Base-by-base conservation (phyloP, 1,140 invertebrate species). In the Drosophila lacteicornis region DNA sequence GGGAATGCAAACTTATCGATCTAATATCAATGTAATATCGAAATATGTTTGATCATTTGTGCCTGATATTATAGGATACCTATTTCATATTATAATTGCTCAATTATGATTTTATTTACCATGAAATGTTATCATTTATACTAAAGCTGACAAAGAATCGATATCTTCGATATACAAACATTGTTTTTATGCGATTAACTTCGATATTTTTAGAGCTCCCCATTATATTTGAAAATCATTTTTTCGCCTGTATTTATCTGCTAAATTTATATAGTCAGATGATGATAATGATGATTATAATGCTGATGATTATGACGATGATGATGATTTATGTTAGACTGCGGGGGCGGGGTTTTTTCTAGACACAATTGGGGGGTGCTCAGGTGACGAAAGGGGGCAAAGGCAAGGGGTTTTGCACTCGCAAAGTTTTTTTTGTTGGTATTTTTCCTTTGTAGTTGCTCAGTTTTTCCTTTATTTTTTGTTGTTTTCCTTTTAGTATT, bases 251-350 rank as follows among this genome's bases (percentile, higher is more conserved):
- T 47, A 58, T 50, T 36, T 55, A 76, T 67, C 61, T 59, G 81
- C 81, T 85, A 60, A 77, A 80, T 73, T 80, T 79, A 51, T 68
- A 68, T 84, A 73, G 82, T 36, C 61, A 76, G 55, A 77, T 25
- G 19, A 56, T 56, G 22, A 56, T 25, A n/a, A 56, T 56, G 13
- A 43, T 43, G 15, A 43, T 7, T 13, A 36, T 36, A 36, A 36
- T 38, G 36, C 36, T 11, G n/a, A 43, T 43, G n/a, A 7, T 17
- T 62, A 65, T 74, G 78, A 80, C 50, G 76, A 71, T 82, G 59
- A 77, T 81, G 80, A 73, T 55, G 51, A n/a, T n/a, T n/a, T 42
- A 38, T 67, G 57, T 49, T 45, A 49, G 51, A 30, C 36, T 47
- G 61, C 42, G 61, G 57, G 50, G 57, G 49, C 6, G 33, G 57